A percentile compares a stretch with the other conserved stretches of the same genome.
phyloP scores from a whole-genome alignment of 92 coral and sea anemone genomes.

The Isaurus tuberculatus region DNA sequence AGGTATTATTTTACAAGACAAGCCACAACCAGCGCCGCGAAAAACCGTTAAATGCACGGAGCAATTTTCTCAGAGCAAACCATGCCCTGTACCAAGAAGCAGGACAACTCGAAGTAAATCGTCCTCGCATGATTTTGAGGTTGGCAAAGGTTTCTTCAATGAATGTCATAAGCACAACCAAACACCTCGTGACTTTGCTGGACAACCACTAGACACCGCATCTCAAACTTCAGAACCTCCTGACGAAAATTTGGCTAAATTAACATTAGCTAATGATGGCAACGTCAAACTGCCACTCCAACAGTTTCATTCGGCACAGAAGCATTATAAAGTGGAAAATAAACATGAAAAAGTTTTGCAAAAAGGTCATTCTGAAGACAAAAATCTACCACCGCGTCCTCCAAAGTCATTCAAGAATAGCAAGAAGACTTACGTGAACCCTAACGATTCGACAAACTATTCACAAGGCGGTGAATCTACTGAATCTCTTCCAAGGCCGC shows the following conservation, averaged over 20 bases:
- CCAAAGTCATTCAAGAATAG: neutral
- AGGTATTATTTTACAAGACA: neutral
- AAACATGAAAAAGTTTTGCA: neutral
- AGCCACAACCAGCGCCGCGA: constrained; percentile 17
- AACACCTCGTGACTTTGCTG: neutral
- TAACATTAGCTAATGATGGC: neutral
- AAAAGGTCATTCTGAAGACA: neutral
- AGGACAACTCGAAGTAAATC: neutral
- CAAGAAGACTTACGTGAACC: neutral
- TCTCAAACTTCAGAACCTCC: neutral
- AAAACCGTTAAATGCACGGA: neutral
- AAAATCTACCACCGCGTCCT: neutral
- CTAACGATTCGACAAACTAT: neutral
- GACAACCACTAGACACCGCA: neutral
- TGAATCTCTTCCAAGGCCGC: neutral
- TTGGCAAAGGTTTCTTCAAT: too few species aligned
- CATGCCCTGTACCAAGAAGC: neutral
- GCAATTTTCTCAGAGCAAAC: neutral
- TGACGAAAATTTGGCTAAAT: neutral
- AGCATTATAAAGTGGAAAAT: neutral
- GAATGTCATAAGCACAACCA: neutral
- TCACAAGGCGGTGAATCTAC: neutral
- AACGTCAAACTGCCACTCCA: neutral
- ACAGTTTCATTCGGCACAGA: neutral
- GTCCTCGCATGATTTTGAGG: neutral